phyloP scores from a whole-genome alignment of 2,888 invertebrate species.

The Leucoma salicis region DNA sequence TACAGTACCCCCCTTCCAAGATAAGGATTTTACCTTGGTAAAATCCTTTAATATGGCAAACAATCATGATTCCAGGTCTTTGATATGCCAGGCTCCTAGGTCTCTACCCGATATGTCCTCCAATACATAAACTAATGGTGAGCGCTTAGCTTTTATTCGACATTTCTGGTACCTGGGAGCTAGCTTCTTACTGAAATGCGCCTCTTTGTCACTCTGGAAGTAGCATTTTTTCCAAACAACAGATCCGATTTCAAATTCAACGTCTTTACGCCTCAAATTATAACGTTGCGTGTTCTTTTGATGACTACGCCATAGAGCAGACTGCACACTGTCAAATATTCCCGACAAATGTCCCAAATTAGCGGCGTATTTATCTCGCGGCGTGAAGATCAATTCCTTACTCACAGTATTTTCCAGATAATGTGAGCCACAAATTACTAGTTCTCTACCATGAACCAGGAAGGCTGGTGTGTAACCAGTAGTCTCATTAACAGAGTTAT shows the following conservation, averaged over 20 bases:
- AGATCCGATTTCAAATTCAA: background rate
- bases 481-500: background rate
- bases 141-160: background rate
- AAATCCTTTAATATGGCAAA: too few relatives aligned
- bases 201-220: too few relatives aligned
- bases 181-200: background rate
- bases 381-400: background rate
- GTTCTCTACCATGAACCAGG: background rate
- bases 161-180: constrained; percentile 1
- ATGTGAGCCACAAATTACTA: constrained; percentile 2
- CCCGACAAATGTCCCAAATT: background rate
- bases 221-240: background rate
- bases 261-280: background rate
- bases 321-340: background rate
- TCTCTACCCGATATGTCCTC: background rate
- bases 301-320: background rate
- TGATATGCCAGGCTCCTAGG: constrained; percentile 1
- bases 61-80: too few relatives aligned
- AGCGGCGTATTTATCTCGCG: background rate
- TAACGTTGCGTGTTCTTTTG: background rate
- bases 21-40: too few relatives aligned
- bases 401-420: background rate
- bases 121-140: too few relatives aligned
- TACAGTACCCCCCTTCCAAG: too few relatives aligned
- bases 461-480: constrained; percentile 1